Evolutionary conservation across 2,113 vertebrate genomes (phyloP).

Genomic region (Orientallactaga bullata): DNA sequence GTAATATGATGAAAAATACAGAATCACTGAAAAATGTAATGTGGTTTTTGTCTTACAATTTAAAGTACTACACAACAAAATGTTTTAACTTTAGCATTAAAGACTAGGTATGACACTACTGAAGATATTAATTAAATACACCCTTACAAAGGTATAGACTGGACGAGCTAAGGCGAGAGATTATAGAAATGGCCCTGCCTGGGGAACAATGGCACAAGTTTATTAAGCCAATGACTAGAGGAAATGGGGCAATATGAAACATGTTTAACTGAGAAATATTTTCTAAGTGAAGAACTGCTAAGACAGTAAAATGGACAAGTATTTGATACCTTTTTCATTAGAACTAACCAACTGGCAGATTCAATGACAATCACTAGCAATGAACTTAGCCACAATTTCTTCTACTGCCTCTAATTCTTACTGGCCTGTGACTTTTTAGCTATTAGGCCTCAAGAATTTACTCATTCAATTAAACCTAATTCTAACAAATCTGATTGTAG

Average conservation of each 20-base stretch:
- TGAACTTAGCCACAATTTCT: background rate
- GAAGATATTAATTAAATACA: background rate
- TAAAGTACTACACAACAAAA: background rate
- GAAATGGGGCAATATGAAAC: background rate
- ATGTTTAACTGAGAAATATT: background rate
- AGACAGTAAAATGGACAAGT: background rate
- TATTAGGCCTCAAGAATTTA: background rate
- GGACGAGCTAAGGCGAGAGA: background rate
- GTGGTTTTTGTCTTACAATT: background rate
- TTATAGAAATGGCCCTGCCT: background rate
- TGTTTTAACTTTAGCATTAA: background rate
- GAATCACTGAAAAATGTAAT: background rate
- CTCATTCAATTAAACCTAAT: background rate
- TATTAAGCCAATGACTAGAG: background rate
- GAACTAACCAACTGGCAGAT: background rate
- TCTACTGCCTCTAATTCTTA: background rate
- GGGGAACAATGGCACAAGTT: background rate
- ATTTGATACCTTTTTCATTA: background rate
- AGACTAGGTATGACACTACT: background rate
- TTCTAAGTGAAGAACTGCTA: conserved; percentile 1
- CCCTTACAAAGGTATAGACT: background rate
- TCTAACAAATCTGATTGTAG: background rate
- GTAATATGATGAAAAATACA: background rate
- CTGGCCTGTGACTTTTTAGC: background rate
- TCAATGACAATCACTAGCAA: background rate